Percentiles rank a stretch among this genome's conserved stretches.
Conservation (phyloP, 1,140 invertebrate species). For the Bombus waltoni region DNA sequence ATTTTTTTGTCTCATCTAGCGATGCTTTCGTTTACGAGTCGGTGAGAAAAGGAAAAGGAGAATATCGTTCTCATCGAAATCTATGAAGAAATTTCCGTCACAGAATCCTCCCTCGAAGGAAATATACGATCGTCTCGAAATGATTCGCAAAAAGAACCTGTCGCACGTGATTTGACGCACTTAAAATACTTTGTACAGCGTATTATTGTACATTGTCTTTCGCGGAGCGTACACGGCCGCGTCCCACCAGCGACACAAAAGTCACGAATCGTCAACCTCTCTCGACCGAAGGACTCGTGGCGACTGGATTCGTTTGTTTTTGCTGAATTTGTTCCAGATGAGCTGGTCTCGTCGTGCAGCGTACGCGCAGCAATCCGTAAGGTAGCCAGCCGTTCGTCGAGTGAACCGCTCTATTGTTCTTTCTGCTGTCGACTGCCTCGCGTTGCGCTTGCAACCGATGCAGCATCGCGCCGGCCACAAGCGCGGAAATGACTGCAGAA, state of each 20-base stretch:
- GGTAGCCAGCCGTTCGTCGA: slow-evolving; percentile 87
- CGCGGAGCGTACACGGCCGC: slow-evolving; percentile 12
- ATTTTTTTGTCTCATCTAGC: not conserved
- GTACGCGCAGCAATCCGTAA: slow-evolving; percentile 85
- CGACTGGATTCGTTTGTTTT: slow-evolving; percentile 56
- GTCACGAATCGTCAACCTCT: slow-evolving; percentile 64
- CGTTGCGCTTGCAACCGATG: slow-evolving; percentile 90
- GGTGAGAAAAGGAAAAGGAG: not conserved
- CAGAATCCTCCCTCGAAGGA: not conserved
- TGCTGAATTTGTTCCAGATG: slow-evolving; percentile 65
- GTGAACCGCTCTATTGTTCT: slow-evolving; percentile 79
- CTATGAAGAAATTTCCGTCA: not conserved
- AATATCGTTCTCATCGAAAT: not conserved
- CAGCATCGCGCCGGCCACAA: slow-evolving; percentile 89
- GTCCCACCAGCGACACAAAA: slow-evolving; percentile 1
- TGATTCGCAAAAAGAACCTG: slow-evolving; percentile 6
- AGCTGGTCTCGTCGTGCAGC: slow-evolving; percentile 71
- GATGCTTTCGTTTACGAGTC: not conserved
- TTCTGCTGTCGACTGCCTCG: slow-evolving; percentile 83
- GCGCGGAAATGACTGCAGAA: slow-evolving; percentile 91
- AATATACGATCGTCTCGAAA: not conserved
- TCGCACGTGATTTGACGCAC: slow-evolving; percentile 66
- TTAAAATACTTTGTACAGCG: slow-evolving; percentile 81
- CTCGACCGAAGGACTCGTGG: slow-evolving; percentile 67
- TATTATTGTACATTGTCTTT: slow-evolving; percentile 81